Conservation (phyloP, 2,113 vertebrate genomes). For the Salvelinus namaycush region DNA sequence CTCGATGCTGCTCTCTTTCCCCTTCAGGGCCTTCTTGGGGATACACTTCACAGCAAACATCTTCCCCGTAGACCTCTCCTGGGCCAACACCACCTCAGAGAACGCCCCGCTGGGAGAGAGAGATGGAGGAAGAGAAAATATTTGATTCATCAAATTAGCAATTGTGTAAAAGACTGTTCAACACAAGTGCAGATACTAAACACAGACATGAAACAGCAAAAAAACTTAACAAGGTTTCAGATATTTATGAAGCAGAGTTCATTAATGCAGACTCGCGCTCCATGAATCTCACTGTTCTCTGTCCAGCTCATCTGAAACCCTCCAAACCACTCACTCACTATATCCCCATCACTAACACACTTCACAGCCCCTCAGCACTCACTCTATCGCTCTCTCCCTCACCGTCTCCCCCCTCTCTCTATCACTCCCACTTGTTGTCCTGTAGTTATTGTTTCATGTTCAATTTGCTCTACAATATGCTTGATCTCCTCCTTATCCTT, state of each 20-base stretch:
- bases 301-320: neutral
- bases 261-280: neutral
- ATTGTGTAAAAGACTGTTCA: neutral
- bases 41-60: slow-evolving; percentile 97
- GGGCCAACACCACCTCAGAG: slow-evolving; percentile 93
- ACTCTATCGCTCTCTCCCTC: neutral
- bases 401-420: neutral
- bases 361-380: slow-evolving; percentile 3
- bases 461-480: too few species aligned
- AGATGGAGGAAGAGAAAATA: neutral
- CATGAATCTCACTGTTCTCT: neutral
- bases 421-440: neutral
- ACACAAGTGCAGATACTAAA: neutral
- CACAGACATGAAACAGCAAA: neutral
- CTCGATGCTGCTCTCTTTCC: slow-evolving; percentile 97
- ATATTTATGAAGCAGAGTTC: neutral
- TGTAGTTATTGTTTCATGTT: too few species aligned
- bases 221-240: too few species aligned
- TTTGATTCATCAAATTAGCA: neutral
- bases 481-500: neutral
- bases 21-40: slow-evolving; percentile 96
- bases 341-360: neutral
- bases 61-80: slow-evolving; percentile 86
- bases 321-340: neutral
- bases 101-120: slow-evolving; percentile 83